Conservation (phyloP, 2,113 vertebrate genomes). For the Tachuris rubrigastra region DNA sequence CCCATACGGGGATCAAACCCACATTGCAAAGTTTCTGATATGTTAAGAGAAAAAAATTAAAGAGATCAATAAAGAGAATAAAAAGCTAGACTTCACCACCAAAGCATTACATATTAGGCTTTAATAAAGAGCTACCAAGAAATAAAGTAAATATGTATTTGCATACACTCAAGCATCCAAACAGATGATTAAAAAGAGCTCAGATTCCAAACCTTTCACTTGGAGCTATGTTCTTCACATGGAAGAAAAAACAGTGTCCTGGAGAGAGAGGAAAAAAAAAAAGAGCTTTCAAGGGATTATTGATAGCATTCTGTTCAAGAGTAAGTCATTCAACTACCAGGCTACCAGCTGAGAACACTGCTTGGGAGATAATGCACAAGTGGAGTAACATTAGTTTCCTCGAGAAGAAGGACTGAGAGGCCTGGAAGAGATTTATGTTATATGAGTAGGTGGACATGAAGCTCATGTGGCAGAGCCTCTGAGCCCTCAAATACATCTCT, state of each 20-base stretch:
- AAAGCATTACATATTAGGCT: not conserved
- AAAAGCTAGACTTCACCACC: not conserved
- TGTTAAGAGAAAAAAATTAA: not conserved
- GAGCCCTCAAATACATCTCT: not conserved
- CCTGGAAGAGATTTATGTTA: not conserved
- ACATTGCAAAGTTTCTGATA: not conserved
- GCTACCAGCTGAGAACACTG: not conserved
- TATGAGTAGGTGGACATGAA: not conserved
- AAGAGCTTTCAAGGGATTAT: not conserved
- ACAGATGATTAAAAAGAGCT: not conserved
- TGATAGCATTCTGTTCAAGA: not conserved
- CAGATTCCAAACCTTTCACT: not conserved
- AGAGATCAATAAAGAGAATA: not conserved
- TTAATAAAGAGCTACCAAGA: not conserved
- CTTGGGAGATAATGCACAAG: not conserved
- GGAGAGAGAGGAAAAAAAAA: not conserved
- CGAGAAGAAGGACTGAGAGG: not conserved
- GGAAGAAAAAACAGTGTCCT: not conserved
- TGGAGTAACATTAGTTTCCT: not conserved
- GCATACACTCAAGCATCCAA: not conserved
- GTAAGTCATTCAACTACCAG: not conserved
- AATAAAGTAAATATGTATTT: not conserved
- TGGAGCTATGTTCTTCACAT: not conserved
- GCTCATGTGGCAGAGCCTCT: not conserved
- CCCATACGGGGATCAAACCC: not conserved